Conservation (phyloP, 2,113 vertebrate species). For the Urocolius indicus region DNA sequence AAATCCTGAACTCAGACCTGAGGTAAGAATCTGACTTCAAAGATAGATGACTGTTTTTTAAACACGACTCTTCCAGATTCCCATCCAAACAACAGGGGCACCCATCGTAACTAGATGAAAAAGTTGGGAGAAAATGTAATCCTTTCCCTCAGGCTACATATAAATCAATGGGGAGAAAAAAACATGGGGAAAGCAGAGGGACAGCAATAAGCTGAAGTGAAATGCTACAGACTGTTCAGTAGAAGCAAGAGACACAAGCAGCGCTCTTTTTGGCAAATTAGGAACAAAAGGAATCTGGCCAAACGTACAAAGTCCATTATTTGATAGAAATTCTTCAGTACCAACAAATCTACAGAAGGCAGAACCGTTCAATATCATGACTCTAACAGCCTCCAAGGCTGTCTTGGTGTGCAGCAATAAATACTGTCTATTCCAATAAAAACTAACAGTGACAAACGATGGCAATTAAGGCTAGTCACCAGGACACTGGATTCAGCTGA, state of each 20-base stretch:
- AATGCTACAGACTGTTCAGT: not conserved
- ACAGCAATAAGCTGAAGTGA: not conserved
- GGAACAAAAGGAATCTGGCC: slow-evolving; percentile 27
- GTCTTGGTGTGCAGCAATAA: not conserved
- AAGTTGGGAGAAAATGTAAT: not conserved
- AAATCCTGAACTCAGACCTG: not conserved
- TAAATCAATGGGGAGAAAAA: not conserved
- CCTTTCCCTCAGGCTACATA: not conserved
- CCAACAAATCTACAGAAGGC: not conserved
- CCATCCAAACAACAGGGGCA: not conserved
- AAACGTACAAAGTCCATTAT: not conserved
- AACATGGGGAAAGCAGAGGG: not conserved
- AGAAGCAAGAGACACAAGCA: not conserved
- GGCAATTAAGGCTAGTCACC: not conserved
- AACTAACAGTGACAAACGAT: not conserved
- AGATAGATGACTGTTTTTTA: not conserved
- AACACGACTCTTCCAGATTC: not conserved
- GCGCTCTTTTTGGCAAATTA: not conserved
- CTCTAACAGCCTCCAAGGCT: not conserved
- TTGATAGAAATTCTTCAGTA: not conserved
- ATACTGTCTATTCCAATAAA: not conserved
- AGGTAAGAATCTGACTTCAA: not conserved
- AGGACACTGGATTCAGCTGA: not conserved
- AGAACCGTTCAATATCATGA: not conserved
- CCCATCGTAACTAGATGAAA: not conserved